Percentiles rank a stretch among this genome's conserved stretches.
These are phyloP conservation scores for Sebastes schlegelii DNA, from an alignment of 2,113 vertebrate species.

Conservation along the genomic window DNA sequence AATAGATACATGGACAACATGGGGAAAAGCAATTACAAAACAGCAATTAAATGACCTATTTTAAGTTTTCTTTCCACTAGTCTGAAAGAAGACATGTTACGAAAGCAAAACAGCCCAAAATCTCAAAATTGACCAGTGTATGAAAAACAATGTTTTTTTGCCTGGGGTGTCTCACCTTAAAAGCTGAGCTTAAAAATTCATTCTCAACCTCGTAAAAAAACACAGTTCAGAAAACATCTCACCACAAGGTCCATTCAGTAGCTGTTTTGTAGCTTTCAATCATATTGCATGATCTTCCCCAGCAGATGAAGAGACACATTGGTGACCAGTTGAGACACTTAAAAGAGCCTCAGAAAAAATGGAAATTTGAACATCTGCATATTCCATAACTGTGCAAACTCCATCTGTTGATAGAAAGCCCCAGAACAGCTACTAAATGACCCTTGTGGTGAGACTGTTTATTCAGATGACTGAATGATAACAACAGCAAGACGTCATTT, in stretches of 20 bases:
- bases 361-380: background rate
- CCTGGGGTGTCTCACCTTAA: too few species aligned
- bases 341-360: background rate
- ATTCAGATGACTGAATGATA: slow-evolving; percentile 14
- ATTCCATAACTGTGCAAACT: background rate
- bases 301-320: background rate
- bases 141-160: too few species aligned
- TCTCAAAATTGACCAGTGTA: too few species aligned
- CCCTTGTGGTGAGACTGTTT: background rate
- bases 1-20: too few species aligned
- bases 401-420: background rate
- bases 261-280: background rate
- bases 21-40: too few species aligned
- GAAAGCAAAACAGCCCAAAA: too few species aligned
- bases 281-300: background rate
- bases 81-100: too few species aligned
- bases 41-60: too few species aligned
- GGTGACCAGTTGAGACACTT: slow-evolving; percentile 1
- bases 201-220: background rate
- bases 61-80: too few species aligned
- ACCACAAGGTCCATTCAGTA: background rate
- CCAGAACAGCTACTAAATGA: background rate
- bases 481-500: background rate
- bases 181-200: background rate
- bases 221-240: background rate